phyloP scores from a whole-genome alignment of 2,113 vertebrate genomes.

The Bufo bufo region DNA sequence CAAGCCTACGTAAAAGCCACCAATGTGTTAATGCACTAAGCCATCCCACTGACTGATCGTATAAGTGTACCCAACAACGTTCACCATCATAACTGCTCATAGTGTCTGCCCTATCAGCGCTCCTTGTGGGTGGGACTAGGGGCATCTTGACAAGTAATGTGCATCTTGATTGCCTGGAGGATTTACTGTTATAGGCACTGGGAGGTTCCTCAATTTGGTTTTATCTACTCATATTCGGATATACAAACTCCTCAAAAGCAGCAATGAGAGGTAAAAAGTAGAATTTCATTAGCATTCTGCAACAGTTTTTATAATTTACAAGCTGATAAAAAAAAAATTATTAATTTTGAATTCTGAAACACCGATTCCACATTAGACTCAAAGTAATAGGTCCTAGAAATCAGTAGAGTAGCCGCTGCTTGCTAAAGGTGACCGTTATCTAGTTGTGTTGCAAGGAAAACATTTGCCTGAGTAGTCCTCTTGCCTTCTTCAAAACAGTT shows the following conservation, averaged over 20 bases:
- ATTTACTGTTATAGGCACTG: conserved; percentile 30
- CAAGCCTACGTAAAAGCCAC: not conserved
- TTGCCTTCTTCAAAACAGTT: conserved; percentile 2
- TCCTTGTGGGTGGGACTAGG: not conserved
- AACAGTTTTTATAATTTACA: not conserved
- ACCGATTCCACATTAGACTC: not conserved
- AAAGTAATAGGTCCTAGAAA: not conserved
- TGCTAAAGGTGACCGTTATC: not conserved
- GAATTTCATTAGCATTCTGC: not conserved
- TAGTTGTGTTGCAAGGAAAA: not conserved
- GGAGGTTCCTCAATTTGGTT: conserved; percentile 7
- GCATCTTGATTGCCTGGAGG: not conserved
- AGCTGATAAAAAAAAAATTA: not conserved
- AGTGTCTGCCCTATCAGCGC: not conserved
- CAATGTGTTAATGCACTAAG: not conserved
- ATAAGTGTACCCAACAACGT: not conserved
- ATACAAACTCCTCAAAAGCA: not conserved
- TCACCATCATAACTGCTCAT: not conserved
- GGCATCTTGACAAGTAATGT: not conserved
- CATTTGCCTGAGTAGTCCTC: conserved; percentile 7
- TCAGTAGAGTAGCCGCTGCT: not conserved
- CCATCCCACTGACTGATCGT: not conserved
- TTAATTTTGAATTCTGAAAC: not conserved
- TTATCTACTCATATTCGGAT: not conserved
- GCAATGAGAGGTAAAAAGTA: conserved; percentile 1